Conservation (phyloP, 2,888 invertebrate species). For the Carpatolechia fugitivella region DNA sequence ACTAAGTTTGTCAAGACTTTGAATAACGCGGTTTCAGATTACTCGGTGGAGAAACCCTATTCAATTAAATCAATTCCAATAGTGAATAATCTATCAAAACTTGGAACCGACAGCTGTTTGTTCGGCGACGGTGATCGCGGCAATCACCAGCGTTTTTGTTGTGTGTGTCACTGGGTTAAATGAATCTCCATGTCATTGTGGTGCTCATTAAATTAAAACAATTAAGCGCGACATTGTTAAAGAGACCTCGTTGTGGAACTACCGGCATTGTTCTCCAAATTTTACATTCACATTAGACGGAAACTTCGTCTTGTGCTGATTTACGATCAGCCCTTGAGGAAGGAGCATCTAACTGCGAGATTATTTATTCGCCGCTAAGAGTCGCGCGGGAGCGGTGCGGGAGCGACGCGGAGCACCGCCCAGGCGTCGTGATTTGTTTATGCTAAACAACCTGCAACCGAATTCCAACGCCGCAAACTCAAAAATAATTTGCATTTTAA, state of each 20-base stretch:
- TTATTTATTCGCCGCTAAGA: conserved; percentile 62
- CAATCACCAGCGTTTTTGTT: background rate
- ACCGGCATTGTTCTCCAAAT: conserved; percentile 58
- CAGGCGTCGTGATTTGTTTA: conserved; percentile 58
- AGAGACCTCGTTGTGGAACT: conserved; percentile 48
- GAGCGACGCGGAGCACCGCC: conserved; percentile 28
- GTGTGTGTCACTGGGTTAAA: conserved; percentile 25
- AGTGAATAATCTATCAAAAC: conserved; percentile 25
- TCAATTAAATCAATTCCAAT: conserved; percentile 31
- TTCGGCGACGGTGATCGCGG: background rate
- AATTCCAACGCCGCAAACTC: conserved; percentile 52
- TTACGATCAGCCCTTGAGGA: conserved; percentile 57
- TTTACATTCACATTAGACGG: conserved; percentile 65
- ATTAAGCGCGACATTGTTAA: conserved; percentile 45
- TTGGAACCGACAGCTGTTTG: background rate
- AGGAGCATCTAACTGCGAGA: conserved; percentile 57
- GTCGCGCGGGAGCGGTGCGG: conserved; percentile 28
- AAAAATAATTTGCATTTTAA: conserved; percentile 68
- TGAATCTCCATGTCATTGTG: conserved; percentile 37
- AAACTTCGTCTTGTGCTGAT: conserved; percentile 64
- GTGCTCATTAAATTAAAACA: conserved; percentile 50
- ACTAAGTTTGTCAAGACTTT: conserved; percentile 15
- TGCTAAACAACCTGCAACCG: conserved; percentile 61
- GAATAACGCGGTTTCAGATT: conserved; percentile 9
- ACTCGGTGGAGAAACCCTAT: conserved; percentile 13